phyloP scores from a whole-genome alignment of 53 echinoderm and acorn worm species.

The Antedon mediterranea region DNA sequence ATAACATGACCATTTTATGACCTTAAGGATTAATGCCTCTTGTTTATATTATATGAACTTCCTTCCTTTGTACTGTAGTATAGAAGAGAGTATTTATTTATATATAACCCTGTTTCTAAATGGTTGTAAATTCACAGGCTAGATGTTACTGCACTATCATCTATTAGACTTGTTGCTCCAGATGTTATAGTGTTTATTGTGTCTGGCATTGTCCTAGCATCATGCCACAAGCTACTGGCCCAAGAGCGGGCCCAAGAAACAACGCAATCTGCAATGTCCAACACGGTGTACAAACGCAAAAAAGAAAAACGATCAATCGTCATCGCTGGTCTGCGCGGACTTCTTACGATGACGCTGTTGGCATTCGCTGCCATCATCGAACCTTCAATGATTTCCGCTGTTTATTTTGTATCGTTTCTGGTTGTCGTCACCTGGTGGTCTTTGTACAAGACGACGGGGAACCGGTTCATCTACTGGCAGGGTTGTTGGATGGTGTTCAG shows the following conservation, averaged over 20 bases:
- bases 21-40: too few relatives aligned
- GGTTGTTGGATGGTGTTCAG: conserved; percentile 71
- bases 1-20: too few relatives aligned
- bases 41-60: too few relatives aligned
- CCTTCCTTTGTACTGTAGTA: too few relatives aligned
- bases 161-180: conserved; percentile 52
- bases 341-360: conserved; percentile 57
- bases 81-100: too few relatives aligned
- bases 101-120: too few relatives aligned
- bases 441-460: conserved; percentile 74
- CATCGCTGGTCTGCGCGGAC: conserved; percentile 48
- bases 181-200: conserved; percentile 61
- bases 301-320: conserved; percentile 36
- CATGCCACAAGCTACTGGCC: conserved; percentile 63
- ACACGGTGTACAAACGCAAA: conserved; percentile 42
- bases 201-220: conserved; percentile 44
- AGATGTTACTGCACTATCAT: conserved; percentile 34
- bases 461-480: conserved; percentile 51
- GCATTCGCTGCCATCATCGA: conserved; percentile 71
- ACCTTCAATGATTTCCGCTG: conserved; percentile 55
- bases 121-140: conserved; percentile 29
- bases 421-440: conserved; percentile 96
- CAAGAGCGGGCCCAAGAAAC: conserved; percentile 15
- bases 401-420: conserved; percentile 72
- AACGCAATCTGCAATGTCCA: background rate